Base-by-base conservation (phyloP, 2,113 vertebrate genomes). In the Globicephala melas region DNA sequence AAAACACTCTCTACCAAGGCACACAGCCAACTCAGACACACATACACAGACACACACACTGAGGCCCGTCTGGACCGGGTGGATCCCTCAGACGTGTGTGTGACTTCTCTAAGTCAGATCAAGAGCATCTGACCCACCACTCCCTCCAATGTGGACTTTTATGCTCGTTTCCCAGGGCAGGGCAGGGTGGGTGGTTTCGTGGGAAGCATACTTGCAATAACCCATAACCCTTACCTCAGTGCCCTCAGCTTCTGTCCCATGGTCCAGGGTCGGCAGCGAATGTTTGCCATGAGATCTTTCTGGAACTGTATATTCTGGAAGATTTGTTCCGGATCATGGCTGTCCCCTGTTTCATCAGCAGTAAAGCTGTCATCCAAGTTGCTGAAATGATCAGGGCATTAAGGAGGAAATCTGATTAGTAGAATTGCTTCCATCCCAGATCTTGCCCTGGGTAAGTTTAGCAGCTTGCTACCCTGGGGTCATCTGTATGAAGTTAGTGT, bases 271-370 rank as follows among this genome's bases (percentile, higher is more conserved):
- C 99, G 98, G 97, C 99, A 99, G 84, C 99, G 99, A 92, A 99
- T 99, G 91, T 99, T 99, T 89, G 99, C 99, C 88, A 99, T 99
- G 55, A 99, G 99, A 88, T 99, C 99, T 93, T 99, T 99, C 98
- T 99, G 99, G 96, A 99, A 99, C 98, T 99, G 99, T 97, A 99
- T 99, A 96, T 99, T 99, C 99, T 99, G 99, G 95, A 99, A 99
- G 98, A 99, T 99, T 92, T 99, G 99, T 97, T 99, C 99, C 0
- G 99, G 99, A 95, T 99, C 99, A 3, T 98, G 99, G 98, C 99
- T 99, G 95, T 99, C 99, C 73, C 98, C 98, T 6, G 98, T 98
- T 81, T 99, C 99, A 47, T 99, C 99, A 4, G 98, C 98, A 28
- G 98, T 98, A 36, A 99, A 99, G 1, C 99, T 90, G 99, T 95